Base-by-base conservation (phyloP, 2,113 vertebrate species). In the Otocyon megalotis region DNA sequence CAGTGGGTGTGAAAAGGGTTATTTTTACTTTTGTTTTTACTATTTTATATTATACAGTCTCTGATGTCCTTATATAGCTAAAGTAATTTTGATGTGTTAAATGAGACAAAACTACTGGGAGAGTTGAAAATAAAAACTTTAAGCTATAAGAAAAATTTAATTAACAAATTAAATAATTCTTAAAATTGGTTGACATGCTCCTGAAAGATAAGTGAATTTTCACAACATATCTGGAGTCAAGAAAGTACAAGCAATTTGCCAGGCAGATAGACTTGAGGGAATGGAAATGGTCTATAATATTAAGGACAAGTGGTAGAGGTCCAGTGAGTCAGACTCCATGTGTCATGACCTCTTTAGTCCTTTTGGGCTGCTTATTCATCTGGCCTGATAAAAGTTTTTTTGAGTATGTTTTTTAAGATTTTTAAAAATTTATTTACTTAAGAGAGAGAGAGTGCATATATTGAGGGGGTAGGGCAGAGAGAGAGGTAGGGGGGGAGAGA, bases 11-110 rank as follows among this genome's bases (percentile, higher is more conserved):
- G 8, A 10, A 67, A 17, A 2, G 3, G 54, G 54, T 85, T 83
- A 3, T 83, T 97, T 91, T 72, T 50, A 83, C 53, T 93, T 93
- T 96, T 65, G 8, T 24, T 96, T 92, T 91, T 80, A 85, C 56
- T 85, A 50, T 76, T 81, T 81, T 7, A 5, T 60, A 65, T 67
- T 65, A 74, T 22, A 69, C n/a, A 89, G 62, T 32, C 48, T 88
- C 60, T 84, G 53, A 24, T 32, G 12, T 93, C 56, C 8, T 91
- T 90, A 48, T 90, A 50, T 50, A 79, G 20, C 22, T 4, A 80
- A 82, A 79, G 20, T 91, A 76, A 83, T 94, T 77, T 69, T 62
- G 26, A 32, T 96, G 10, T 93, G 94, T 87, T 84, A 93, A 90
- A 88, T 88, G 48, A 94, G 54, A 67, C 2, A 79, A 79, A 80